These are phyloP conservation scores for Alentia gelatinosa DNA, from an alignment of 2,888 invertebrate species.

Conservation along the genomic window DNA sequence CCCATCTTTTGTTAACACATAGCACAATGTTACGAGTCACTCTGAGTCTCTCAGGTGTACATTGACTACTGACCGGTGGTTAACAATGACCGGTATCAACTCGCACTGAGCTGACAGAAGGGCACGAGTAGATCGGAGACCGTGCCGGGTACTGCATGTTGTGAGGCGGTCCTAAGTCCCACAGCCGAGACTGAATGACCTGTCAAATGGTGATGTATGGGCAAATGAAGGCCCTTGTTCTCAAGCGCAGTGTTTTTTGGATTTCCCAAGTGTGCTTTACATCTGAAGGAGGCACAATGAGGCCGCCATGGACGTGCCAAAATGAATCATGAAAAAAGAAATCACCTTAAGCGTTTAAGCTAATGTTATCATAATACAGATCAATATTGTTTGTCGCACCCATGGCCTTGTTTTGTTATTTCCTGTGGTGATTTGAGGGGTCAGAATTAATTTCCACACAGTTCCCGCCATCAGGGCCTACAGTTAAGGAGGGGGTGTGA, in stretches of 20 bases:
- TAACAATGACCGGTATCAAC: too few species aligned
- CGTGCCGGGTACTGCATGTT: background rate
- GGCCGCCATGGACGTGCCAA: background rate
- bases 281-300: background rate
- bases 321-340: conserved; percentile 1
- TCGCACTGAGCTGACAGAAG: background rate
- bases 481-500: background rate
- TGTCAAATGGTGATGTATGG: background rate
- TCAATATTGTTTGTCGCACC: background rate
- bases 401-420: background rate
- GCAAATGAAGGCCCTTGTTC: background rate
- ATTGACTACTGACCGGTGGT: too few species aligned
- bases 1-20: too few species aligned
- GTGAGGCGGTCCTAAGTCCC: background rate
- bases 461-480: too few species aligned
- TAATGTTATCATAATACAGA: background rate
- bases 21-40: too few species aligned
- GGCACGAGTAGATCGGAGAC: background rate
- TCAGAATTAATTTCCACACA: too few species aligned
- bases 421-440: background rate
- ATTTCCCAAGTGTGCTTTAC: conserved; percentile 1
- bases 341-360: background rate
- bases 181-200: background rate
- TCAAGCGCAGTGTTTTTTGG: background rate
- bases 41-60: too few species aligned